Conservation (phyloP, 2,113 vertebrate genomes). For the Monopterus albus region DNA sequence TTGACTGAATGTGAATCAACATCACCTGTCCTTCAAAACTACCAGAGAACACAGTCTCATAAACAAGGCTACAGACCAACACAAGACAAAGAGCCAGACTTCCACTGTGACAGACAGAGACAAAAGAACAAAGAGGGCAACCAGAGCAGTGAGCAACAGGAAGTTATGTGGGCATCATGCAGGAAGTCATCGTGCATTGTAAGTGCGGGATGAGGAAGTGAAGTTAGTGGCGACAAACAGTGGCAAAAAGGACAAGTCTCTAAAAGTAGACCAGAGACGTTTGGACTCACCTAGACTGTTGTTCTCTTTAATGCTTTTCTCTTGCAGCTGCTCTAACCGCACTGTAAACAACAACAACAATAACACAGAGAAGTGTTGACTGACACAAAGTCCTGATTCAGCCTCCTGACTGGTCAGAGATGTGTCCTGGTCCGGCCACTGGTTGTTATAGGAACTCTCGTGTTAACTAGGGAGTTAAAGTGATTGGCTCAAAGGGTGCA, state of each 20-base stretch:
- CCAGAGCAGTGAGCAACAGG: conserved; percentile 33
- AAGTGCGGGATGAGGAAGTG: conserved; percentile 46
- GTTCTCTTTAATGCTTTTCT: conserved; percentile 98
- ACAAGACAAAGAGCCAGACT: conserved; percentile 32
- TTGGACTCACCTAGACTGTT: conserved; percentile 95
- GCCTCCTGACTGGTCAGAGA: conserved; percentile 2
- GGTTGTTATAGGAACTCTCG: not conserved
- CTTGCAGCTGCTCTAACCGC: conserved; percentile 97
- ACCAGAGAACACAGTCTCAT: no score
- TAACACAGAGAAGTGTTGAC: conserved; percentile 49
- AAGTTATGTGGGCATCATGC: conserved; percentile 47
- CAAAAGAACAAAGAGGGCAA: conserved; percentile 28
- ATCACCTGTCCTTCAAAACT: not conserved
- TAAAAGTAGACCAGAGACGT: conserved; percentile 15
- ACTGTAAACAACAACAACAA: conserved; percentile 89
- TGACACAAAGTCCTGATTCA: conserved; percentile 4
- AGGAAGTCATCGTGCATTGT: conserved; percentile 60
- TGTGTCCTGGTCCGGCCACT: not conserved
- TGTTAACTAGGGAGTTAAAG: conserved; percentile 5
- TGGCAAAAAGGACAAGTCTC: conserved; percentile 11
- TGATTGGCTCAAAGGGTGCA: conserved; percentile 1
- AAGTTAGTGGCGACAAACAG: conserved; percentile 5
- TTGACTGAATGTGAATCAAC: not conserved
- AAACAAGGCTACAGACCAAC: no score
- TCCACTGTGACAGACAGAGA: conserved; percentile 33